Evolutionary conservation across 2,113 vertebrate genomes (phyloP).

Genomic region (Barbus barbus): DNA sequence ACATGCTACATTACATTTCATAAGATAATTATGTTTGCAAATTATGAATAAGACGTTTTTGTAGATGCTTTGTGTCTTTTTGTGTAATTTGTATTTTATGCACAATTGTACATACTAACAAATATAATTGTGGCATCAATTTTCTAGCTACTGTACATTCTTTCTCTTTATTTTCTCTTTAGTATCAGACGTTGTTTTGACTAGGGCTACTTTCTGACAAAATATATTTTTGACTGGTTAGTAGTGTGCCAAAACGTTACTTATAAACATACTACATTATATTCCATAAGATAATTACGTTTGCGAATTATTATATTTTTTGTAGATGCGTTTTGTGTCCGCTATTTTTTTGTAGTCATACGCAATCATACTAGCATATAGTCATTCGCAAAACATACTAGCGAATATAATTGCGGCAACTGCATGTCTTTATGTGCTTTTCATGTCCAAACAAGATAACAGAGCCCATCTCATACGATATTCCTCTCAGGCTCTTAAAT

Average conservation of each 20-base stretch:
- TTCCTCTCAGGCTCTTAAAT: not conserved
- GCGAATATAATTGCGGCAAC: not conserved
- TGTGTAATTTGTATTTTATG: not conserved
- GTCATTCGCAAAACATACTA: not conserved
- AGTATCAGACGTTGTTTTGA: not conserved
- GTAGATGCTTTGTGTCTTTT: not conserved
- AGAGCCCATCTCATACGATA: not conserved
- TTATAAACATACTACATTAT: not conserved
- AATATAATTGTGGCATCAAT: not conserved
- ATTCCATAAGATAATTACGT: not conserved
- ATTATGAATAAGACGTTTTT: not conserved
- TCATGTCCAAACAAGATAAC: slow-evolving; percentile 26
- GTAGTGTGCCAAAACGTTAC: not conserved
- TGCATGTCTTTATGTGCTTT: not conserved
- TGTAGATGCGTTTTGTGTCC: not conserved
- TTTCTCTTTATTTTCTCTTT: not conserved
- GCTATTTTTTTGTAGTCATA: not conserved
- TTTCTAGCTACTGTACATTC: not conserved
- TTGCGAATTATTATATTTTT: not conserved
- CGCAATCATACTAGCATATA: not conserved
- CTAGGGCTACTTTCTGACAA: not conserved
- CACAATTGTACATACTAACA: not conserved
- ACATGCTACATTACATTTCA: not conserved
- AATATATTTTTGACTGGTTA: not conserved
- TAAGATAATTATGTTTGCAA: not conserved